Evolutionary conservation across 1,140 invertebrate species (phyloP).

Genomic region (Argopecten irradians): DNA sequence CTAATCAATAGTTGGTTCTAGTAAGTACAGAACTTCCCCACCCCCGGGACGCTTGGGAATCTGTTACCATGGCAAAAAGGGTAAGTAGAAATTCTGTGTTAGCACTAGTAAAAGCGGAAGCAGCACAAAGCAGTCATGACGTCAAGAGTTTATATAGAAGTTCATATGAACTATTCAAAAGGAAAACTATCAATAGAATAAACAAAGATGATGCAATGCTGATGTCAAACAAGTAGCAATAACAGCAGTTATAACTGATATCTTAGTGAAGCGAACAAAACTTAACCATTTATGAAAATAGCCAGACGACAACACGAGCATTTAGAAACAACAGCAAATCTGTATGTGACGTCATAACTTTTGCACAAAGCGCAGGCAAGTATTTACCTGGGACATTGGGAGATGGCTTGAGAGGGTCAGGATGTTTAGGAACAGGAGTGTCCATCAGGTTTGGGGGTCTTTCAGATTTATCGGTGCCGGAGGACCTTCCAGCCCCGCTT

Average conservation of each 20-base stretch:
- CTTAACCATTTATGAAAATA: not conserved
- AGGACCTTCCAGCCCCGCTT: not conserved
- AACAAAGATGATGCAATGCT: not conserved
- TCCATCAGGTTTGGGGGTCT: slow-evolving; percentile 66
- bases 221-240: not conserved
- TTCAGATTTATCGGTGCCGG: slow-evolving; percentile 24
- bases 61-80: not conserved
- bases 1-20: not conserved
- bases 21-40: not conserved
- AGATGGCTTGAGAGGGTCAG: slow-evolving; percentile 68
- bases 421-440: slow-evolving; percentile 66
- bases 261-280: not conserved
- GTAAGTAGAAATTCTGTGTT: slow-evolving; percentile 8
- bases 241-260: not conserved
- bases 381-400: slow-evolving; percentile 58
- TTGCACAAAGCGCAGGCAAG: slow-evolving; percentile 34
- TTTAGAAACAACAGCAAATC: not conserved
- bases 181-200: not conserved
- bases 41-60: not conserved
- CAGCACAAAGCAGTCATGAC: not conserved
- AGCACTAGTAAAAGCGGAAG: slow-evolving; percentile 8
- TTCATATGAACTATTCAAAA: not conserved
- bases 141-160: not conserved
- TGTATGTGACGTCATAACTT: slow-evolving; percentile 47
- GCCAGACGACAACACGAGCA: not conserved